Conservation (phyloP, 2,888 invertebrate species). For the Malachius bipustulatus region DNA sequence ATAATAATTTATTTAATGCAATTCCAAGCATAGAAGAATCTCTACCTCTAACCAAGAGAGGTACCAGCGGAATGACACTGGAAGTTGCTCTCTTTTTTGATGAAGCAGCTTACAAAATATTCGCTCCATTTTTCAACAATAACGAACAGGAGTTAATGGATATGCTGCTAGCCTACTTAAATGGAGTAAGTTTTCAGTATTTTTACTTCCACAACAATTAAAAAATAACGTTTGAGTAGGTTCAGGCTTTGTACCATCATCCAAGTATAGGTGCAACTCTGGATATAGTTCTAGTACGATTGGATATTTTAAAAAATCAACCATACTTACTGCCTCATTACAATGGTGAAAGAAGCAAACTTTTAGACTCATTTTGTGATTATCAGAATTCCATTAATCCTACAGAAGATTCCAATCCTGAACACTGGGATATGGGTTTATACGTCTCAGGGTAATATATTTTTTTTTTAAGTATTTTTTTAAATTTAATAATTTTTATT, state of each 20-base stretch:
- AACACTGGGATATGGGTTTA: conserved; percentile 72
- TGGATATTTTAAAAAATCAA: conserved; percentile 58
- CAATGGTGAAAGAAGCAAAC: conserved; percentile 51
- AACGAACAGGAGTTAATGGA: conserved; percentile 55
- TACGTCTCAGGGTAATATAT: conserved; percentile 57
- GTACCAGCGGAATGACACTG: conserved; percentile 40
- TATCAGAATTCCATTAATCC: conserved; percentile 57
- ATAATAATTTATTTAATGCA: not conserved
- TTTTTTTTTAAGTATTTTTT: not conserved
- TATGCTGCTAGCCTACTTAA: conserved; percentile 67
- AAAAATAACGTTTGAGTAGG: conserved; percentile 35
- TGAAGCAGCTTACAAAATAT: conserved; percentile 58
- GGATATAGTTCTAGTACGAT: conserved; percentile 54
- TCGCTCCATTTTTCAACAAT: conserved; percentile 53
- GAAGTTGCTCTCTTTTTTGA: conserved; percentile 67
- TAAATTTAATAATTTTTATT: too few relatives aligned
- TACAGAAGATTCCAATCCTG: conserved; percentile 51
- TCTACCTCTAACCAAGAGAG: conserved; percentile 17
- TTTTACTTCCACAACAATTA: conserved; percentile 2
- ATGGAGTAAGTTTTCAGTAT: conserved; percentile 45
- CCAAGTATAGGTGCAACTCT: conserved; percentile 54
- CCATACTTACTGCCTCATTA: conserved; percentile 49
- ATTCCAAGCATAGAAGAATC: conserved; percentile 7
- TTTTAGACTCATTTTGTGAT: conserved; percentile 64
- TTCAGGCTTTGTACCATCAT: conserved; percentile 70